A percentile compares a stretch with the other conserved stretches of the same genome.
Evolutionary conservation across 2,888 invertebrate genomes (phyloP).

Genomic region (Leptopterna dolabrata): DNA sequence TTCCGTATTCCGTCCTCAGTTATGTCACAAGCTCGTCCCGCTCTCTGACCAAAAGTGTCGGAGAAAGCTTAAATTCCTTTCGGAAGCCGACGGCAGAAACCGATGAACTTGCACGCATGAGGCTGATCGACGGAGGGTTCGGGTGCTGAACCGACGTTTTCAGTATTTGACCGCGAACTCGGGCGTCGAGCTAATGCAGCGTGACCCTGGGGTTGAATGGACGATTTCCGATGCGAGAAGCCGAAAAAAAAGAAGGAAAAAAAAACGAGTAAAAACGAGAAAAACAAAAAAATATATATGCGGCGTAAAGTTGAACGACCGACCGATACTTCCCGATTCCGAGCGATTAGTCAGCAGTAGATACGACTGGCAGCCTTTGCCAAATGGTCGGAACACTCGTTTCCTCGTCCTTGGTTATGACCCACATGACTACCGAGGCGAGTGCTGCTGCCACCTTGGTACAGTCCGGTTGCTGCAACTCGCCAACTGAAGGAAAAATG

Average conservation of each 20-base stretch:
- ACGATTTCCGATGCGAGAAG: not conserved
- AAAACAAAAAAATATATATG: not conserved
- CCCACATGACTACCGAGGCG: not conserved
- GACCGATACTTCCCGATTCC: not conserved
- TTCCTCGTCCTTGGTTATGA: not conserved
- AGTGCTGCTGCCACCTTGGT: not conserved
- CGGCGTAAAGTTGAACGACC: not conserved
- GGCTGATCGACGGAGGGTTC: not conserved
- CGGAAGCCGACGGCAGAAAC: not conserved
- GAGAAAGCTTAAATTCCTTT: not conserved
- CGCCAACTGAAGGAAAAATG: not conserved
- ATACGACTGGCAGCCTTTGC: not conserved
- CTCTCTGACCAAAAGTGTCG: not conserved
- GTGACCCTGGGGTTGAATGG: not conserved
- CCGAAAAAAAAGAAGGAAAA: not conserved
- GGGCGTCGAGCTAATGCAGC: not conserved
- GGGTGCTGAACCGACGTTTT: not conserved
- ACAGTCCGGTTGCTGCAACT: not conserved
- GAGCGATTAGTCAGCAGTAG: not conserved
- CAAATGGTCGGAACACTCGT: not conserved
- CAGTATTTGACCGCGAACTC: not conserved
- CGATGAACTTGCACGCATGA: not conserved
- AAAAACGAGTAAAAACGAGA: not conserved
- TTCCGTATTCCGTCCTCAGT: not conserved
- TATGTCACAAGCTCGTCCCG: not conserved